Evolutionary conservation across 1,140 invertebrate genomes (phyloP).

Genomic region (Mizuhopecten yessoensis): DNA sequence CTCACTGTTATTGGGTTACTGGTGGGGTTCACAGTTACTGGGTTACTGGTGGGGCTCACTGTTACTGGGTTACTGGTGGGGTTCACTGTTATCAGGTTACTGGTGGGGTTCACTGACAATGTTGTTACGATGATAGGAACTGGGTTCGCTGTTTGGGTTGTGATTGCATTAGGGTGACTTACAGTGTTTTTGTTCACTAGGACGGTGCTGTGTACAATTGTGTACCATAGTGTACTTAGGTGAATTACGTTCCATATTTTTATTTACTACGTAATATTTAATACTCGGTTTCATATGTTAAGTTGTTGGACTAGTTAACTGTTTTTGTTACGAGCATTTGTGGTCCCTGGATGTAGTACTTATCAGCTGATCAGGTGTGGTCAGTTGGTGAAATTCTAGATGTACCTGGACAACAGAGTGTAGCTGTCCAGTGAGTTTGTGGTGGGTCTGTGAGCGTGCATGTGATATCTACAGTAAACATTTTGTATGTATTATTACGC

Average conservation of each 20-base stretch:
- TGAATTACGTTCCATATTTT: conserved; percentile 33
- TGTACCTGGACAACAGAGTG: background rate
- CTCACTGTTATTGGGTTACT: too few relatives aligned
- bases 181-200: background rate
- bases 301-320: conserved; percentile 1
- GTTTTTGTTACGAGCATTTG: background rate
- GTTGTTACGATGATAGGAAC: too few relatives aligned
- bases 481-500: conserved; percentile 24
- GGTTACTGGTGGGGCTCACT: too few relatives aligned
- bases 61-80: too few relatives aligned
- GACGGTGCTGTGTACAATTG: conserved; percentile 5
- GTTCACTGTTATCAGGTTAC: too few relatives aligned
- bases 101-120: too few relatives aligned
- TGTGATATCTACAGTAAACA: background rate
- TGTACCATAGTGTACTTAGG: conserved; percentile 6
- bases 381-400: background rate
- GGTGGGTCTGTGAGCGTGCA: conserved; percentile 44
- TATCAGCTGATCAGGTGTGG: background rate
- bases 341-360: conserved; percentile 28
- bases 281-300: conserved; percentile 28
- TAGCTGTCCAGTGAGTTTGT: background rate
- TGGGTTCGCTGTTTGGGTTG: background rate
- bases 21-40: too few relatives aligned
- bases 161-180: background rate
- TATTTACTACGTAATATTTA: conserved; percentile 35